Percentiles rank a stretch among this genome's conserved stretches.
These are phyloP conservation scores for Imbricaverruca yamaguchii DNA, from an alignment of 2,888 invertebrate genomes.

Conservation along the genomic window DNA sequence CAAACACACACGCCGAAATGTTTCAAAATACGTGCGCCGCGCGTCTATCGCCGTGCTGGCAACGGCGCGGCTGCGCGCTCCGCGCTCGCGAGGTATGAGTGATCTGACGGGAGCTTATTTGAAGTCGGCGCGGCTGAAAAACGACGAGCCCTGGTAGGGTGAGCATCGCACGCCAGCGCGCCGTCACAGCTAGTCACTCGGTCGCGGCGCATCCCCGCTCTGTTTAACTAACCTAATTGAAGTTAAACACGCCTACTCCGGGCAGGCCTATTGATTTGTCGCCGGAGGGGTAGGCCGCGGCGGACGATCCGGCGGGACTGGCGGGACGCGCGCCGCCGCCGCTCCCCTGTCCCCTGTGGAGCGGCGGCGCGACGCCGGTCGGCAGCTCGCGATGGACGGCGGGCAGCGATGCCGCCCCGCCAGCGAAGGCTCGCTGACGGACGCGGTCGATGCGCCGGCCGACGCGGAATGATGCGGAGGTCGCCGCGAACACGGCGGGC, in stretches of 20 bases:
- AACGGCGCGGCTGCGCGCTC: not conserved
- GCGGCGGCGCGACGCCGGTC: too few relatives aligned
- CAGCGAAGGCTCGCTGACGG: too few relatives aligned
- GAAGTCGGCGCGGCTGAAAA: not conserved
- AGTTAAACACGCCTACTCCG: constrained; percentile 4
- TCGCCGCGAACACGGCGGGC: too few relatives aligned
- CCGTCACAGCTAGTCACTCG: too few relatives aligned
- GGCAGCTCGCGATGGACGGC: too few relatives aligned
- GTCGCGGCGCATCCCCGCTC: not conserved
- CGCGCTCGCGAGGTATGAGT: not conserved
- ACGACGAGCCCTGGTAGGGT: not conserved
- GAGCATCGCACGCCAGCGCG: too few relatives aligned
- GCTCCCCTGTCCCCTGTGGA: too few relatives aligned
- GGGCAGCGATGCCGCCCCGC: too few relatives aligned
- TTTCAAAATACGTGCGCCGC: not conserved
- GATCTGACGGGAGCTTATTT: constrained; percentile 1
- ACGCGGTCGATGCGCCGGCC: too few relatives aligned
- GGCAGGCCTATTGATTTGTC: not conserved
- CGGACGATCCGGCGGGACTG: not conserved
- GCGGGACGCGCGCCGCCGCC: not conserved
- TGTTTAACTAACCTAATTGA: constrained; percentile 14
- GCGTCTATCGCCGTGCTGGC: not conserved
- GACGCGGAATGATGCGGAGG: too few relatives aligned
- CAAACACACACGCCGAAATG: not conserved
- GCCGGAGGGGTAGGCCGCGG: not conserved